Percentiles rank a stretch among this genome's conserved stretches.
These are phyloP conservation scores for Halcyon malimbica DNA, from an alignment of 2,113 vertebrate species.

Conservation along the genomic window DNA sequence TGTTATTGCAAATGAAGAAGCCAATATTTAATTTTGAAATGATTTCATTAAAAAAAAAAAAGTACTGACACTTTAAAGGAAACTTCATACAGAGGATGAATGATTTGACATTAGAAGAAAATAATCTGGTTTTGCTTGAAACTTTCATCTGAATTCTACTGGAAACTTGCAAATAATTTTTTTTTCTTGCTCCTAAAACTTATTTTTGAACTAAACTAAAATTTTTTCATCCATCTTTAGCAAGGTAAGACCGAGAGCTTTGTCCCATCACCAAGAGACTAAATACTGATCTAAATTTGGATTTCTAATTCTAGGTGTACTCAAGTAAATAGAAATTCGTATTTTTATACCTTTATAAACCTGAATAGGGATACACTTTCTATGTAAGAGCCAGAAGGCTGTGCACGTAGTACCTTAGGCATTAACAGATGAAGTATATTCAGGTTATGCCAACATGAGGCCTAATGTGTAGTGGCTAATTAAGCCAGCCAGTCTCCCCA, in stretches of 20 bases:
- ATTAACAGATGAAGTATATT: background rate
- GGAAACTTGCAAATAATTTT: background rate
- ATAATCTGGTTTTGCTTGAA: background rate
- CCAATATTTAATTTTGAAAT: background rate
- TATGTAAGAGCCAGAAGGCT: background rate
- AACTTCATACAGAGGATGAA: background rate
- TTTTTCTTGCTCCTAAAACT: background rate
- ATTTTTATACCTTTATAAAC: background rate
- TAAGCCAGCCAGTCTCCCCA: background rate
- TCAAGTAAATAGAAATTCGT: background rate
- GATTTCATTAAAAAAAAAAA: background rate
- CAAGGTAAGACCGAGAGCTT: background rate
- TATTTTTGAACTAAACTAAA: background rate
- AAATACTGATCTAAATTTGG: slow-evolving; percentile 14
- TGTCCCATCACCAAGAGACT: background rate
- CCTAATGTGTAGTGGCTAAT: background rate
- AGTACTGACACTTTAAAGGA: background rate
- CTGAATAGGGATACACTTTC: background rate
- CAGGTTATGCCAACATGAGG: background rate
- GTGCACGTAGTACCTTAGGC: background rate
- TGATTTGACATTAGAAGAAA: background rate
- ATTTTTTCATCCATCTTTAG: background rate
- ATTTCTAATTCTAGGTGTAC: slow-evolving; percentile 1
- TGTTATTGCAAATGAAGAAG: background rate
- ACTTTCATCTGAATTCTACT: background rate